Base-by-base conservation (phyloP, 2,797 vertebrate genomes). In the Chanos chanos region DNA sequence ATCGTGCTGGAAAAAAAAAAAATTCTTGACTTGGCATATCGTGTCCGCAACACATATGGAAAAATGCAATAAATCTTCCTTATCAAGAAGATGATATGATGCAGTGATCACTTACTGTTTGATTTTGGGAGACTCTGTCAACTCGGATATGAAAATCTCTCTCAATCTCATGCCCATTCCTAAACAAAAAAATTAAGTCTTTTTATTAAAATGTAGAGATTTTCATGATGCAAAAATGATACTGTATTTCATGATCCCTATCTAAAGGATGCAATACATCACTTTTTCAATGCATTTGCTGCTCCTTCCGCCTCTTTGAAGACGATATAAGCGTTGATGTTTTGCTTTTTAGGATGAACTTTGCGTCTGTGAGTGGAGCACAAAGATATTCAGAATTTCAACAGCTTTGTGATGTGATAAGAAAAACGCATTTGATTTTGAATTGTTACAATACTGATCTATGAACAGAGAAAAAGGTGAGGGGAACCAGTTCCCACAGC, bases 311-410 rank as follows among this genome's bases (percentile, higher is more conserved):
- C 85, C 0, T 92, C 86, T 55, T 87, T 90, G 68, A 97, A 99
- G 15, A 99, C 94, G 1, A 99, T 67, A 0, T 99, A 99, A 2
- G 94, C 96, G 2, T 98, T 97, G 12, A 98, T 24, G n/a, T 84
- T 95, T 47, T 91, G 91, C 19, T 81, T 87, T 40, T 92, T 90
- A 0, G 94, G 92, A 71, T 97, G 93, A 54, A 92, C 22, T 76
- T 93, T 90, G 22, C 86, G 92, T 57, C 96, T 99, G 76, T n/a
- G 8, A 70, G 25, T 4, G 22, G 53, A 59, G 52, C 6, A 63
- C 1, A 19, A 1, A 18, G 63, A 48, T 4, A n/a, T 2, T 19
- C 4, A 8, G n/a, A 56, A 27, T 36, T 6, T 2, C 4, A 2
- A 18, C 19, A 16, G n/a, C n/a, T n/a, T n/a, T n/a, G n/a, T n/a